Conservation (phyloP, 2,113 vertebrate genomes). For the Ancistrus triradiatus region DNA sequence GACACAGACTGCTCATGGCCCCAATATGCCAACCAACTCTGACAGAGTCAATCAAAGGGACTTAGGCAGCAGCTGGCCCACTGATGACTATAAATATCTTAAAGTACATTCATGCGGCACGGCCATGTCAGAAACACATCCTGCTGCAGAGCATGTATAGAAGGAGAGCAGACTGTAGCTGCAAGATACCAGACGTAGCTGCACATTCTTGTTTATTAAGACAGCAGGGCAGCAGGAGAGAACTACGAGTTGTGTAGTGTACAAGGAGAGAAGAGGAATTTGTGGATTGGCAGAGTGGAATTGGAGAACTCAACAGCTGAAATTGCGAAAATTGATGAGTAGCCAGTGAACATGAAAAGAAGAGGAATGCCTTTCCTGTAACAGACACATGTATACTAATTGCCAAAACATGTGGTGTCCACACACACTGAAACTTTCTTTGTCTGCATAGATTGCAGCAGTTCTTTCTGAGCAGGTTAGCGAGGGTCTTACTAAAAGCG, state of each 20-base stretch:
- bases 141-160: slow-evolving; percentile 12
- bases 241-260: not conserved
- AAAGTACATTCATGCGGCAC: slow-evolving; percentile 41
- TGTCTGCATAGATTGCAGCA: too few relatives aligned
- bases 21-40: slow-evolving; percentile 44
- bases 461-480: too few relatives aligned
- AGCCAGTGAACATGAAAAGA: too few relatives aligned
- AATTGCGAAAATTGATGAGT: too few relatives aligned
- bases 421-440: too few relatives aligned
- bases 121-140: not conserved
- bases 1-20: slow-evolving; percentile 48
- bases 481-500: too few relatives aligned
- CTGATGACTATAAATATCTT: slow-evolving; percentile 50
- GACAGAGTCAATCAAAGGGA: slow-evolving; percentile 51
- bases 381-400: too few relatives aligned
- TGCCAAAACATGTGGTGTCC: too few relatives aligned
- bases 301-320: too few relatives aligned
- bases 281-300: too few relatives aligned
- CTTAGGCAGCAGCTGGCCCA: slow-evolving; percentile 57
- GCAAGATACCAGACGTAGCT: slow-evolving; percentile 61
- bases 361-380: too few relatives aligned
- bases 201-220: slow-evolving; percentile 66
- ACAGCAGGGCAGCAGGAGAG: slow-evolving; percentile 42
- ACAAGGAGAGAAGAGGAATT: not conserved
- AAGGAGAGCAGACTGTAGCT: slow-evolving; percentile 25